A percentile compares a stretch with the other conserved stretches of the same genome.
Conservation (phyloP, 2,888 invertebrate genomes). For the Oxycera nigricornis region DNA sequence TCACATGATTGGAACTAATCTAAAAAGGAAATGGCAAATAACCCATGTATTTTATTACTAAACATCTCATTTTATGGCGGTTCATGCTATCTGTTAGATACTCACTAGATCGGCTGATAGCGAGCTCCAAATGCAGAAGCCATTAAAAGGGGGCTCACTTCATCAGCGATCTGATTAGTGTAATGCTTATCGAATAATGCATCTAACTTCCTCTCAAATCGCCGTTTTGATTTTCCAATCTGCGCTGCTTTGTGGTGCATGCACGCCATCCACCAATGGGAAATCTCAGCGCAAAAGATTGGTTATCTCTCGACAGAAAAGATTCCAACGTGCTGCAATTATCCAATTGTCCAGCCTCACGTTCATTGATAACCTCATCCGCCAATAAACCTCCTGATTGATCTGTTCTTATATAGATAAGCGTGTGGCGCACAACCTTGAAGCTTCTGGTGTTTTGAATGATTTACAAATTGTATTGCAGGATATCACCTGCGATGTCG, state of each 20-base stretch:
- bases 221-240: neutral
- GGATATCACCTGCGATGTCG: no score
- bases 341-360: slow-evolving; percentile 33
- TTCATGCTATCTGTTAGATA: slow-evolving; percentile 1
- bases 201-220: slow-evolving; percentile 29
- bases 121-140: neutral
- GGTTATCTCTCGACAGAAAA: slow-evolving; percentile 18
- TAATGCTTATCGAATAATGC: slow-evolving; percentile 32
- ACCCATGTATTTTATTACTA: slow-evolving; percentile 36
- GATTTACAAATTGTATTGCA: no score
- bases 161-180: slow-evolving; percentile 28
- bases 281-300: slow-evolving; percentile 33
- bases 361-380: slow-evolving; percentile 38
- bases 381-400: slow-evolving; percentile 24
- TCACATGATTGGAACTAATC: neutral
- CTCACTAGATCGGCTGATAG: slow-evolving; percentile 16
- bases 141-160: neutral
- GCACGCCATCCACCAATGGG: slow-evolving; percentile 11
- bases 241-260: neutral
- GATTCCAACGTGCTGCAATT: slow-evolving; percentile 28
- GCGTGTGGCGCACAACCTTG: slow-evolving; percentile 14
- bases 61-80: slow-evolving; percentile 16
- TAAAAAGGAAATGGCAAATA: slow-evolving; percentile 36
- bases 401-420: neutral
- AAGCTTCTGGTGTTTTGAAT: no score